phyloP scores from a whole-genome alignment of 1,140 invertebrate species.

The Brachionus calyciflorus region DNA sequence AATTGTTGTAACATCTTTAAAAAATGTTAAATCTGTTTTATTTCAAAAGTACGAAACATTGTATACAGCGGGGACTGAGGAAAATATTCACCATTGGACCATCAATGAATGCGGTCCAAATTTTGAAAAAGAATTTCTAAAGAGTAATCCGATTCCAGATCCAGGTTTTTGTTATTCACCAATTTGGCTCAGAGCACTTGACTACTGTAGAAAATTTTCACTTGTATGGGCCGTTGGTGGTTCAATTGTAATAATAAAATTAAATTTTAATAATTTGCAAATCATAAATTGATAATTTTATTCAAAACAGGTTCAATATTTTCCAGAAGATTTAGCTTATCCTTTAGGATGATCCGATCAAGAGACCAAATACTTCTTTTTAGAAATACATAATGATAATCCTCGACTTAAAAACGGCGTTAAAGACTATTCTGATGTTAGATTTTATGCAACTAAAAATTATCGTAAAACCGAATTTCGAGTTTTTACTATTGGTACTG shows the following conservation, averaged over 20 bases:
- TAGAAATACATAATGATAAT: constrained; percentile 41
- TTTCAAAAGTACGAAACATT: constrained; percentile 41
- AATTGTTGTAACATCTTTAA: no score
- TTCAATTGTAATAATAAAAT: background rate
- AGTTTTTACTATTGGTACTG: background rate
- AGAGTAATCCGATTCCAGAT: background rate
- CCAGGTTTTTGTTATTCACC: background rate
- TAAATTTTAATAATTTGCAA: background rate
- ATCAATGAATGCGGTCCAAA: background rate
- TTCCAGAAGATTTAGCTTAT: constrained; percentile 35
- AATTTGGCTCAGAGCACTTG: background rate
- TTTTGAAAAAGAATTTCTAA: background rate
- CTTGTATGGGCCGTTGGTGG: constrained; percentile 22
- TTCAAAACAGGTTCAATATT: constrained; percentile 6
- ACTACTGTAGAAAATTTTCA: background rate
- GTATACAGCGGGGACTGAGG: background rate
- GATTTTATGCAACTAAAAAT: constrained; percentile 29
- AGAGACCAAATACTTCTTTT: constrained; percentile 11
- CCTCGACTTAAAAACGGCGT: background rate
- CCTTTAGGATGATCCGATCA: constrained; percentile 5
- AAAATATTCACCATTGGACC: constrained; percentile 29
- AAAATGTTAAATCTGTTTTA: no score
- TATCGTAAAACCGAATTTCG: constrained; percentile 30
- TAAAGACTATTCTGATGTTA: background rate
- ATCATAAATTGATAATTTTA: no score